These are phyloP conservation scores for Oreochromis mossambicus DNA, from an alignment of 2,797 vertebrate species.

Conservation along the genomic window DNA sequence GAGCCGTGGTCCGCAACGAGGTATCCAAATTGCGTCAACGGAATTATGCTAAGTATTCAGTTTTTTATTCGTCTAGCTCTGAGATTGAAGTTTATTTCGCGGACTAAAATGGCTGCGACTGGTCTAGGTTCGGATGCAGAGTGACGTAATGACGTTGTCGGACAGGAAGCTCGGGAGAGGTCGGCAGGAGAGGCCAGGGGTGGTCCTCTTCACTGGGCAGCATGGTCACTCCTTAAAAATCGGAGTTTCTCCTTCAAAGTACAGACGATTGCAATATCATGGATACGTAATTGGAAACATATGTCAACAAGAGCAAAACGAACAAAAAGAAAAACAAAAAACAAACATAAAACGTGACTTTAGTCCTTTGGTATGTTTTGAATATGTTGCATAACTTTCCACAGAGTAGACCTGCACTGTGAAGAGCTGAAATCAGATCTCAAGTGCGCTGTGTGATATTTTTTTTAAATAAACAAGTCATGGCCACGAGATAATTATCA, in stretches of 20 bases:
- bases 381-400: background rate
- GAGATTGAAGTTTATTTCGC: conserved; percentile 75
- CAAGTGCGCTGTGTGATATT: background rate
- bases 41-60: background rate
- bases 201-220: background rate
- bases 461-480: background rate
- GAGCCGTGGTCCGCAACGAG: background rate
- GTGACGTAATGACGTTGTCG: conserved; percentile 70
- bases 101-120: conserved; percentile 82
- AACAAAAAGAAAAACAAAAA: background rate
- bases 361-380: background rate
- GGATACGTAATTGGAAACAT: fast-evolving
- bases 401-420: background rate
- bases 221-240: background rate
- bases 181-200: background rate
- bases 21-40: background rate
- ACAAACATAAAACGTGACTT: background rate
- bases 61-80: conserved; percentile 7
- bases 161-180: conserved; percentile 1
- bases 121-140: conserved; percentile 55
- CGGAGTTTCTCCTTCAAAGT: background rate
- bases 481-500: background rate
- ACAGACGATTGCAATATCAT: background rate
- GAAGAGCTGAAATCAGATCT: background rate
- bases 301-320: background rate